Evolutionary conservation across 2,888 invertebrate genomes (phyloP), one percentile per base, ranked within the genome.

Genomic region (Heliconius ismenius): DNA sequence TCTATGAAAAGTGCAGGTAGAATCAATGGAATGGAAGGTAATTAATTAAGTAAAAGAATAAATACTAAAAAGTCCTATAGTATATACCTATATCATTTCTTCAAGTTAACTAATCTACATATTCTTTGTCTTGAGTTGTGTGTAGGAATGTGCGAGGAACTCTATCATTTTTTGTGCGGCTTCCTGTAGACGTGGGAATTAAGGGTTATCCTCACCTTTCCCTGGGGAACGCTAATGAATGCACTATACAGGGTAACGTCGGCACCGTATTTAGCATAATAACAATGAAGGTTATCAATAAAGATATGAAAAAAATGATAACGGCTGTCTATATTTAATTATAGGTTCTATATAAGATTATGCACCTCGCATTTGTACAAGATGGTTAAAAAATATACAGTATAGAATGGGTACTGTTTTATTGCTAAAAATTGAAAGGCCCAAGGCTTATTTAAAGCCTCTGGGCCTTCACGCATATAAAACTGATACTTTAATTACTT

Each of bases 121-220:
- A 73, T 43, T 73, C 43, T 73, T 73, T 73, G 73, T 73, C 62
- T 73, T 39, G 43, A 39, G 39, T 43, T 21, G 43, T 63, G 65
- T 67, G 72, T 78, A 68, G 80, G 81, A 79, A 81, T 74, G 75
- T 72, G 78, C 73, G 75, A 77, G 81, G 80, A 77, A 81, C 75
- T 72, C 36, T 74, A 74, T 74, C 21, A 73, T 82, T 89, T 89
- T 89, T 91, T 85, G 77, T 77, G 82, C 76, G 89, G 89, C 89
- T 91, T 90, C 91, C 86, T 83, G 79, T 70, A 74, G 79, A 83
- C 88, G 88, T 87, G 89, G 89, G 89, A 89, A 83, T 78, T 58
- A 80, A 80, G 80, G 83, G 81, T 79, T 84, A 81, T 82, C 86
- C 84, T 87, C 84, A 88, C 88, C 88, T 89, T 88, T 88, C 88